Percentiles rank a stretch among this genome's conserved stretches.
Conservation (phyloP, 2,797 vertebrate genomes). For the Cirrhinus molitorella region DNA sequence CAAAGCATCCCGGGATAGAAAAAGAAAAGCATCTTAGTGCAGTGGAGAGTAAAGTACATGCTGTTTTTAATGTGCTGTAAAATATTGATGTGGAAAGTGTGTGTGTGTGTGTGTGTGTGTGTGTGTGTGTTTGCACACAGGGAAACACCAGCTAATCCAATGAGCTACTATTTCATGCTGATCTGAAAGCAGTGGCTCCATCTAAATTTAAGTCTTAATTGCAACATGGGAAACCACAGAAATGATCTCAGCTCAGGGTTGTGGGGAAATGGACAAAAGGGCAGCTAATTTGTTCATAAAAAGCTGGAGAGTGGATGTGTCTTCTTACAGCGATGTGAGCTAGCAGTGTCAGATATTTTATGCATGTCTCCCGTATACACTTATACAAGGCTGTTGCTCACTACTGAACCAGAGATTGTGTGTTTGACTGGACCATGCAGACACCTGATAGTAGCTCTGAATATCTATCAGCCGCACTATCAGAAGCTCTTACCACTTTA, state of each 20-base stretch:
- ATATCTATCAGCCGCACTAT: slow-evolving; percentile 33
- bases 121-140: slow-evolving; percentile 25
- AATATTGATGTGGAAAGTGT: slow-evolving; percentile 70
- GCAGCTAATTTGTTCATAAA: slow-evolving; percentile 7
- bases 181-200: slow-evolving; percentile 6
- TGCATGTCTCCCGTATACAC: slow-evolving; percentile 25
- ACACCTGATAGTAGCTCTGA: slow-evolving; percentile 27
- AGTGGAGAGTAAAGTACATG: slow-evolving; percentile 47
- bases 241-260: slow-evolving; percentile 56
- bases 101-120: slow-evolving; percentile 56
- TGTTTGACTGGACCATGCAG: slow-evolving; percentile 21
- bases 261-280: slow-evolving; percentile 42
- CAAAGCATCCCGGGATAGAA: slow-evolving; percentile 50
- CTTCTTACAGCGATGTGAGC: slow-evolving; percentile 61
- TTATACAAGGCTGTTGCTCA: slow-evolving; percentile 19
- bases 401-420: slow-evolving; percentile 15
- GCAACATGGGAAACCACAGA: slow-evolving; percentile 58
- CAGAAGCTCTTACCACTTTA: slow-evolving; percentile 35
- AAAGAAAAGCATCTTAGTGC: slow-evolving; percentile 41
- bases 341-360: slow-evolving; percentile 65
- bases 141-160: slow-evolving; percentile 44
- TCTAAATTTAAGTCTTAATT: slow-evolving; percentile 46
- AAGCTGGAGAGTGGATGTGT: slow-evolving; percentile 58
- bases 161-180: slow-evolving; percentile 48
- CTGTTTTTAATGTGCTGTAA: slow-evolving; percentile 61